Evolutionary conservation across 1,140 invertebrate species (phyloP).

Genomic region (Drosophila yakuba): DNA sequence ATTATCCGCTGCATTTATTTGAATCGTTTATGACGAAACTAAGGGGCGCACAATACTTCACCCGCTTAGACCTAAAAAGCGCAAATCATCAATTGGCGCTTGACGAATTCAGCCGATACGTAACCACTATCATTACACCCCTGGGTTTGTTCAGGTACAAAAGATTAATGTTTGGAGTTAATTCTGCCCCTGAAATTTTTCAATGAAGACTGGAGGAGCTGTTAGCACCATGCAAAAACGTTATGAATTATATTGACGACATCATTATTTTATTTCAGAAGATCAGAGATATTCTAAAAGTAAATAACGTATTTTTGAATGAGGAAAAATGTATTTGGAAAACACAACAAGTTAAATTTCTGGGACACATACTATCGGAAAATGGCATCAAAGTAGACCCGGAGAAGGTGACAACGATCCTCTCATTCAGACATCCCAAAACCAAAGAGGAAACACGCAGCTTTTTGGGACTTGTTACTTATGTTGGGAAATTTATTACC

Average conservation of each 20-base stretch:
- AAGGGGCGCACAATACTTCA: slow-evolving; percentile 46
- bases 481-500: neutral
- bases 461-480: neutral
- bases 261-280: slow-evolving; percentile 66
- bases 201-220: slow-evolving; percentile 10
- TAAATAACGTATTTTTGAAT: slow-evolving; percentile 15
- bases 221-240: slow-evolving; percentile 1
- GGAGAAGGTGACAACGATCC: neutral
- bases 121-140: neutral
- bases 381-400: neutral
- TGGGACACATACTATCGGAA: neutral
- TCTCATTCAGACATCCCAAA: neutral
- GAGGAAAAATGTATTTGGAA: neutral
- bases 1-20: slow-evolving; percentile 39
- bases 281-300: slow-evolving; percentile 26
- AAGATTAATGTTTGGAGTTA: slow-evolving; percentile 1
- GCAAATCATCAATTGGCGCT: slow-evolving; percentile 16
- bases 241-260: slow-evolving; percentile 67
- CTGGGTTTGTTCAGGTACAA: slow-evolving; percentile 10
- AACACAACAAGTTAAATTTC: no score
- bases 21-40: slow-evolving; percentile 40
- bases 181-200: slow-evolving; percentile 3
- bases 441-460: no score
- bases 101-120: neutral
- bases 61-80: slow-evolving; percentile 21